These are phyloP conservation scores for Atethmia centrago DNA, from an alignment of 2,888 invertebrate species.

Conservation along the genomic window DNA sequence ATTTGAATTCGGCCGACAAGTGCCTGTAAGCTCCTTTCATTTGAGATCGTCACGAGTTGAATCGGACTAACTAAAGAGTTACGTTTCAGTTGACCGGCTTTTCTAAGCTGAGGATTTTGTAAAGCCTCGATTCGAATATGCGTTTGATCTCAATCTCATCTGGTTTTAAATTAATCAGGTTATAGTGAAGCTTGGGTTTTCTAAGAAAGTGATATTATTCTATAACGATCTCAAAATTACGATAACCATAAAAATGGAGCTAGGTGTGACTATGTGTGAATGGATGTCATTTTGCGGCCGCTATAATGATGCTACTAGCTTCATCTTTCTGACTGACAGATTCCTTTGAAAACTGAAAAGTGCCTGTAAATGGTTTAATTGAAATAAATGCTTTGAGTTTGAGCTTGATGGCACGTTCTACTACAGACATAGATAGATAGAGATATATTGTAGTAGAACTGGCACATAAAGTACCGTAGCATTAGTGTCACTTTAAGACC, in stretches of 20 bases:
- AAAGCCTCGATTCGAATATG: neutral
- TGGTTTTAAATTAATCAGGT: neutral
- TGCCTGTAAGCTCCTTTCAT: conserved; percentile 17
- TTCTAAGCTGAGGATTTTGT: neutral
- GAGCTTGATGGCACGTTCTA: neutral
- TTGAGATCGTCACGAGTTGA: neutral
- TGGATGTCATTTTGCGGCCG: neutral
- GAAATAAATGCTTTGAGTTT: neutral
- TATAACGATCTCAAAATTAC: too few species aligned
- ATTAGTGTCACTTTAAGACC: conserved; percentile 45
- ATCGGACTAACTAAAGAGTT: conserved; percentile 21
- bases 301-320: neutral
- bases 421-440: neutral
- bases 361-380: neutral
- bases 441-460: neutral
- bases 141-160: conserved; percentile 7
- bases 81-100: conserved; percentile 4
- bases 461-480: conserved; percentile 1
- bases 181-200: neutral
- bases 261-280: neutral
- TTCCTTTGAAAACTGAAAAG: neutral
- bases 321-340: neutral
- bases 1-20: conserved; percentile 14
- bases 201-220: neutral
- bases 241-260: neutral